Evolutionary conservation across 2,888 invertebrate genomes (phyloP).

Genomic region (Parapristionchus giblindavisi): DNA sequence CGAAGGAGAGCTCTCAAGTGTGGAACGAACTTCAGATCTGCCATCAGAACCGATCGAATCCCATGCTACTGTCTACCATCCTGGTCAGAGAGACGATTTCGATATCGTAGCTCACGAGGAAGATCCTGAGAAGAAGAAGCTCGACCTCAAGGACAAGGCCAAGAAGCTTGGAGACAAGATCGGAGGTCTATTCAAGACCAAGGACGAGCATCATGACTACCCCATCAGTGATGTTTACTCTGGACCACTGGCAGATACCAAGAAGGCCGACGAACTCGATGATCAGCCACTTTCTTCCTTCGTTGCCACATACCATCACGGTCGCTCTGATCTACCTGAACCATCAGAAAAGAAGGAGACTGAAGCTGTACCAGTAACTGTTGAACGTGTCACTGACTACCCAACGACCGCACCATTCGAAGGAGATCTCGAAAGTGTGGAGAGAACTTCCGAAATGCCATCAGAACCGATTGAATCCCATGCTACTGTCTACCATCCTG

Average conservation of each 20-base stretch:
- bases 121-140: no score
- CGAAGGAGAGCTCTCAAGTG: conserved; percentile 20
- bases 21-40: conserved; percentile 13
- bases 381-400: not conserved
- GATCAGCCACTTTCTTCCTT: conserved; percentile 14
- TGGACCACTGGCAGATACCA: conserved; percentile 12
- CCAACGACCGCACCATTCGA: conserved; percentile 24
- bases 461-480: not conserved
- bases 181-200: no score
- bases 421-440: conserved; percentile 15
- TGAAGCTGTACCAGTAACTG: conserved; percentile 9
- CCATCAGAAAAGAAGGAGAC: not conserved
- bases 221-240: conserved; percentile 7
- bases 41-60: not conserved
- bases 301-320: conserved; percentile 26
- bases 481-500: no score
- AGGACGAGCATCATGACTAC: conserved; percentile 28
- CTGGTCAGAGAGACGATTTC: no score
- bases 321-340: conserved; percentile 14
- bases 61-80: no score
- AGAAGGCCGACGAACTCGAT: not conserved
- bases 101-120: no score
- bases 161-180: no score
- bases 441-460: conserved; percentile 18
- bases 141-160: no score